Percentiles rank a stretch among this genome's conserved stretches.
phyloP scores from a whole-genome alignment of 2,113 vertebrate genomes.

The Austrofundulus limnaeus region DNA sequence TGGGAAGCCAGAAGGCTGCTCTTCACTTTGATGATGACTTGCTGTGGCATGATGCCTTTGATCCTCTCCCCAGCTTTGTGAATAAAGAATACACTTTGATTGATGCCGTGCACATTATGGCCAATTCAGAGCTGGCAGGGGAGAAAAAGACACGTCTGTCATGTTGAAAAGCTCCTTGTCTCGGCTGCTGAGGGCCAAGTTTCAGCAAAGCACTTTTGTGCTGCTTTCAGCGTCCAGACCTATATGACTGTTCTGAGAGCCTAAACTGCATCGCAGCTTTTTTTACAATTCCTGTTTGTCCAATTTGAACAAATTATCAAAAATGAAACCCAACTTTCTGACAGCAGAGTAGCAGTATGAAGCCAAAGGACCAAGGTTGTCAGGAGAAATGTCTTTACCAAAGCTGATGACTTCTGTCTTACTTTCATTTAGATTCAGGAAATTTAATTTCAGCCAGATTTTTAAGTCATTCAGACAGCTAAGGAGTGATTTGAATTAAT shows the following conservation, averaged over 20 bases:
- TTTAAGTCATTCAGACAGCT: too few species aligned
- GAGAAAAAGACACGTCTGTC: slow-evolving; percentile 59
- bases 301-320: too few species aligned
- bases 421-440: too few species aligned
- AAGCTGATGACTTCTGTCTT: too few species aligned
- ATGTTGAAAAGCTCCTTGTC: slow-evolving; percentile 54
- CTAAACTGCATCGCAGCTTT: slow-evolving; percentile 19
- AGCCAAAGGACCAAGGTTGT: too few species aligned
- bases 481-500: too few species aligned
- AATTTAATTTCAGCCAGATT: too few species aligned
- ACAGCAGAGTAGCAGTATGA: too few species aligned
- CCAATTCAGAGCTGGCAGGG: slow-evolving; percentile 61
- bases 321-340: too few species aligned
- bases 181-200: slow-evolving; percentile 43
- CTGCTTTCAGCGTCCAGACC: slow-evolving; percentile 49
- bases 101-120: slow-evolving; percentile 62
- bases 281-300: too few species aligned
- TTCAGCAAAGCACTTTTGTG: slow-evolving; percentile 48
- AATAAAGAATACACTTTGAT: slow-evolving; percentile 71
- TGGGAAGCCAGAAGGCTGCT: slow-evolving; percentile 55
- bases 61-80: slow-evolving; percentile 67
- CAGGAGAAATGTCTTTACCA: too few species aligned
- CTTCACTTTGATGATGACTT: slow-evolving; percentile 63
- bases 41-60: slow-evolving; percentile 57
- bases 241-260: slow-evolving; percentile 32